These are phyloP conservation scores for Chrysogorgia sp. DNA, from an alignment of 92 coral and sea anemone genomes.

Conservation along the genomic window DNA sequence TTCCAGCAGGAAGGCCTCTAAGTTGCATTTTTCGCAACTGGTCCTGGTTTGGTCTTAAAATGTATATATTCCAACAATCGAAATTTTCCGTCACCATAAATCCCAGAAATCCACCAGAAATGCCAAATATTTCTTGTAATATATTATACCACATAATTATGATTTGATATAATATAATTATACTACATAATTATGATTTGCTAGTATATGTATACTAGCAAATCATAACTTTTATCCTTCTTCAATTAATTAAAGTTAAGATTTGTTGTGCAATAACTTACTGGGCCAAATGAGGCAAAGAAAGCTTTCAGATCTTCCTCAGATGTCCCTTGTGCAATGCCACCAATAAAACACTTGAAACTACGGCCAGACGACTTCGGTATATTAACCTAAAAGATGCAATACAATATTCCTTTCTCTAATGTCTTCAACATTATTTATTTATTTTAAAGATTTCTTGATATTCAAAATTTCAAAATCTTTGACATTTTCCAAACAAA, in stretches of 20 bases:
- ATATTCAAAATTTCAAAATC: too few species aligned
- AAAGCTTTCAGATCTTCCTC: conserved; percentile 84
- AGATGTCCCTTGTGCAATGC: conserved; percentile 80
- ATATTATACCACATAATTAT: not conserved
- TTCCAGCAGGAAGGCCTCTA: too few species aligned
- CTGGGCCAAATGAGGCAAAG: conserved; percentile 76
- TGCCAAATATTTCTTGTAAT: not conserved
- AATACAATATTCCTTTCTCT: too few species aligned
- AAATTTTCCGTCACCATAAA: too few species aligned
- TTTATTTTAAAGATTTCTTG: too few species aligned
- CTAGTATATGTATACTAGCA: too few species aligned
- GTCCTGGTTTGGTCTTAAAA: too few species aligned
- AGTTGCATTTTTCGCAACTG: too few species aligned
- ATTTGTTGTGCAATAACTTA: conserved; percentile 17
- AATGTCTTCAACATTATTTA: too few species aligned
- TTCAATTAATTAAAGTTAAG: not conserved
- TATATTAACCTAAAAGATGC: not conserved
- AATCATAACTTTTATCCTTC: not conserved
- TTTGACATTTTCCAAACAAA: not conserved
- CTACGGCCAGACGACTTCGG: conserved; percentile 34
- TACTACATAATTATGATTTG: too few species aligned
- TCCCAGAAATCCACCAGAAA: too few species aligned
- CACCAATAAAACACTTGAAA: conserved; percentile 85
- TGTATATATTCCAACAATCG: too few species aligned
- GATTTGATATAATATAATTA: not conserved